Base-by-base conservation (phyloP, 2,113 vertebrate species). In the Heterochromis multidens region DNA sequence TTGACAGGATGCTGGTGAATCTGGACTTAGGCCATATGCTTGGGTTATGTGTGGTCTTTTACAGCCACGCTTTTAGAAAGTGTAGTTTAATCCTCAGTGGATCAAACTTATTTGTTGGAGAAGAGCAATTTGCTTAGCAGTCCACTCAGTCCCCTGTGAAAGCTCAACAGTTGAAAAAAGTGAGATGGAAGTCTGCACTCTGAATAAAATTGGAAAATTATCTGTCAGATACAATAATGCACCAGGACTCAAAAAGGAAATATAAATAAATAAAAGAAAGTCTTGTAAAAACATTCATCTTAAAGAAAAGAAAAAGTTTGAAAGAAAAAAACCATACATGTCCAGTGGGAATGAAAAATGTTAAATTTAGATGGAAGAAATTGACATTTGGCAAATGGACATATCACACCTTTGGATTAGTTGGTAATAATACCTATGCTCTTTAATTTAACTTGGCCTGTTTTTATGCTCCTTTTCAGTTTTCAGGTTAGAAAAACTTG, bases 1-100 rank as follows among this genome's bases (percentile, higher is more conserved):
- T 79, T 90, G 94, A 93, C 90, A 91, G 80, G 82, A 76, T 58
- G 77, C 89, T 58, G 33, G 37, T 70, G 82, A 77, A 60, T 63
- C 82, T 92, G 91, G 90, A 93, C 60, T 56, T 11, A 5, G 23
- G 85, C 90, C 89, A 87, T 58, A 79, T 77, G 81, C 58, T 35
- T 5, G 70, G 83, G 16, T 85, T 88, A 79, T 86, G 89, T 90
- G 90, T 79, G 87, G 79, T 79, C 59, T 63, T 80, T 85, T 31
- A 7, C 23, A 21, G 87, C 78, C 76, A 57, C 19, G 21, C 52
- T 84, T 43, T 49, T 21, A 70, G 61, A 76, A 86, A 84, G 58
- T 54, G 35, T 19, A 46, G 35, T 81, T 84, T 67, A 79, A 60
- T 77, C 87, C 85, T 76, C 31, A 6, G 60, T 23, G 77, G 67